phyloP scores from a whole-genome alignment of 2,113 vertebrate genomes.

The Thamnophis sirtalis region DNA sequence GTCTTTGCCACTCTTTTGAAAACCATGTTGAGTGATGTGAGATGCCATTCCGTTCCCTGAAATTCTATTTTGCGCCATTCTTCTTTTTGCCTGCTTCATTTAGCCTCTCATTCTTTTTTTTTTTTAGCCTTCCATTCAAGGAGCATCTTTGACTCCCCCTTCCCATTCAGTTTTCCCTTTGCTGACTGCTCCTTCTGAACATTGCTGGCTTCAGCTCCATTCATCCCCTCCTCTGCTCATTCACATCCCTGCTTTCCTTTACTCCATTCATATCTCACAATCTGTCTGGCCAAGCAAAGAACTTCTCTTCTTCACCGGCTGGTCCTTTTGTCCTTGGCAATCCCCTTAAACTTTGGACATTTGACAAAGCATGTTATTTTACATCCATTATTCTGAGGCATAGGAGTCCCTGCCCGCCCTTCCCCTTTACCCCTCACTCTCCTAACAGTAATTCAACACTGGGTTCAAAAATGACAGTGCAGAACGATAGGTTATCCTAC shows the following conservation, averaged over 20 bases:
- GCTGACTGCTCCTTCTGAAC: constrained; percentile 55
- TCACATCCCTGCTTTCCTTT: constrained; percentile 38
- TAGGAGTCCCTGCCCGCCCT: neutral
- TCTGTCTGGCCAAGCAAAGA: constrained; percentile 30
- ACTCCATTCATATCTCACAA: constrained; percentile 35
- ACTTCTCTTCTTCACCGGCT: neutral
- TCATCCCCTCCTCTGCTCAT: constrained; percentile 47
- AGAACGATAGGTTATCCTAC: neutral
- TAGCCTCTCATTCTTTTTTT: constrained; percentile 32
- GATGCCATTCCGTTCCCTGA: constrained; percentile 43
- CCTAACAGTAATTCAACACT: neutral
- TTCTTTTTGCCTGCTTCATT: constrained; percentile 26
- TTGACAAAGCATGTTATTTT: constrained; percentile 23
- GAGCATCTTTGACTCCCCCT: constrained; percentile 43
- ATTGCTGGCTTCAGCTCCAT: constrained; percentile 43
- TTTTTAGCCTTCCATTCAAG: constrained; percentile 34
- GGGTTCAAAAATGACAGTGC: neutral
- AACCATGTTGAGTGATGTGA: constrained; percentile 53
- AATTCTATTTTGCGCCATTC: constrained; percentile 43
- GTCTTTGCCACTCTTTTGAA: constrained; percentile 53
- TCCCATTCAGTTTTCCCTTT: constrained; percentile 50
- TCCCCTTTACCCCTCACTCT: constrained; percentile 26
- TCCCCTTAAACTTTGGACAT: neutral
- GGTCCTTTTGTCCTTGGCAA: constrained; percentile 34
- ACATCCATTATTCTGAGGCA: constrained; percentile 33